Evolutionary conservation across 1,140 invertebrate genomes (phyloP).

Genomic region (Philotrypesis tridentata): DNA sequence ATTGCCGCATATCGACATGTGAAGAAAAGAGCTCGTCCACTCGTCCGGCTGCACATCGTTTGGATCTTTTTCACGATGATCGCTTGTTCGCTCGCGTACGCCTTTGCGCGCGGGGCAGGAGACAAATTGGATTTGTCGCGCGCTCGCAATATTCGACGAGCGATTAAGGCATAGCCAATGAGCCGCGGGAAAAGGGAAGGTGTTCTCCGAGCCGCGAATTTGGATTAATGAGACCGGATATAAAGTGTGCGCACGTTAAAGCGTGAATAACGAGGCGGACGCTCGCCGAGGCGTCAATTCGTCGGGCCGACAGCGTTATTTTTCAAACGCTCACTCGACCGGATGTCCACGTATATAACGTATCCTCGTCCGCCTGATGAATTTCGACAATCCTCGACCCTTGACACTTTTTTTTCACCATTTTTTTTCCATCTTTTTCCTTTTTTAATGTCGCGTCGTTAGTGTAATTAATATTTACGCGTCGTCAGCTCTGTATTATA

Average conservation of each 20-base stretch:
- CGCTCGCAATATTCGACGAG: constrained; percentile 27
- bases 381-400: constrained; percentile 35
- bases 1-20: neutral
- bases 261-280: constrained; percentile 30
- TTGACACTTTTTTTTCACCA: neutral
- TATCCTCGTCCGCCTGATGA: constrained; percentile 11
- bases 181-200: neutral
- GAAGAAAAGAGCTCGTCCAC: constrained; percentile 21
- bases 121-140: constrained; percentile 46
- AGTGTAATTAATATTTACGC: constrained; percentile 28
- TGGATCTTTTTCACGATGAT: constrained; percentile 11
- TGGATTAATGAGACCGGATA: constrained; percentile 33
- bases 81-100: neutral
- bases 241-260: constrained; percentile 17
- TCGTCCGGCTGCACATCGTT: neutral
- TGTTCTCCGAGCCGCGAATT: neutral
- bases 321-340: neutral
- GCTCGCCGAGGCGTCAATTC: constrained; percentile 33
- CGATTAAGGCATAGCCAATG: constrained; percentile 39
- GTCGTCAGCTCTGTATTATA: neutral
- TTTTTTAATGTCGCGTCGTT: constrained; percentile 31
- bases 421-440: neutral
- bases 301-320: constrained; percentile 3
- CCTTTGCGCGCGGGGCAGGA: neutral
- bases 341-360: no score